Percentiles rank a stretch among this genome's conserved stretches.
Conservation (phyloP, 2,797 vertebrate species). For the Enteromius paludinosus region DNA sequence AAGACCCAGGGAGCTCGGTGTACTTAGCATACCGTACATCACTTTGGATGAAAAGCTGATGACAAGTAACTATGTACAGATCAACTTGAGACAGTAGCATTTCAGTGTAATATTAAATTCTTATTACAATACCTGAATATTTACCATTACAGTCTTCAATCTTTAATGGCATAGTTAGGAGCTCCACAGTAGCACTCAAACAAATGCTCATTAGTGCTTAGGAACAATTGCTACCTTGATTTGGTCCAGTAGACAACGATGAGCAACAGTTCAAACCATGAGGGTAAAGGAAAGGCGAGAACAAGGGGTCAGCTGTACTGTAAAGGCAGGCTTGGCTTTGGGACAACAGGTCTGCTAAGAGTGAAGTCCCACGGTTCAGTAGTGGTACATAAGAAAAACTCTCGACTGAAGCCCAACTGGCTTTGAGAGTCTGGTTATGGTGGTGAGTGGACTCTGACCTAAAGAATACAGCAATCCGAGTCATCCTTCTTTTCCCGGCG, state of each 20-base stretch:
- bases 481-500: constrained; percentile 78
- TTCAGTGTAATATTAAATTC: constrained; percentile 32
- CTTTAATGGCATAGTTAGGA: constrained; percentile 17
- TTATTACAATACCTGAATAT: constrained; percentile 40
- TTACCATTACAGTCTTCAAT: constrained; percentile 22
- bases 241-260: constrained; percentile 40
- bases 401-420: constrained; percentile 16
- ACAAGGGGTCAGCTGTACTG: background rate
- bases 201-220: background rate
- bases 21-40: constrained; percentile 4
- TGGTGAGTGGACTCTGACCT: constrained; percentile 56
- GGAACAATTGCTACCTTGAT: constrained; percentile 33
- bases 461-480: constrained; percentile 84
- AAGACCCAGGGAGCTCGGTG: background rate
- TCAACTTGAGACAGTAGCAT: constrained; percentile 18
- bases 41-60: background rate
- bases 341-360: constrained; percentile 1
- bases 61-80: constrained; percentile 21
- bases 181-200: background rate
- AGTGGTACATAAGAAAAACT: constrained; percentile 22
- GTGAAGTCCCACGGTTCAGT: constrained; percentile 28
- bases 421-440: constrained; percentile 27
- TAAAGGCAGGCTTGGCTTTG: constrained; percentile 42
- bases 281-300: constrained; percentile 15
- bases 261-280: background rate